Evolutionary conservation across 2,888 invertebrate species (phyloP), one percentile per base, ranked within the genome.

Genomic region (Thera britannica): DNA sequence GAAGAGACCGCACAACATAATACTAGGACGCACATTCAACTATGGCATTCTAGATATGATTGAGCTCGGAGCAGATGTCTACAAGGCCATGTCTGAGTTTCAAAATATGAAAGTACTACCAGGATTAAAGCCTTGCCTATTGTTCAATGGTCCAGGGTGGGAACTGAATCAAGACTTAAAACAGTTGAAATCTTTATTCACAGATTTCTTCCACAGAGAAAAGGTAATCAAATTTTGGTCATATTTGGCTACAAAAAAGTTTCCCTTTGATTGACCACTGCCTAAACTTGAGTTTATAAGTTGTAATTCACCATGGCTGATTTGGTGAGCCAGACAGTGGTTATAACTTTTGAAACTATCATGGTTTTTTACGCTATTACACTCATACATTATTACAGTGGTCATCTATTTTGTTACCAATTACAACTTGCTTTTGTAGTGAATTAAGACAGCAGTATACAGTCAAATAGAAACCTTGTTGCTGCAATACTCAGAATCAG

Each of bases 71-170:
- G 95, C 99, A 35, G 97, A 98, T 63, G 95, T 96, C 64, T 99
- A 96, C 84, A 96, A 96, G 83, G 94, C 97, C 0, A 95, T 99
- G 86, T 91, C 95, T 23, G 97, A 97, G 56, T 98, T 98, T 80
- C 95, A 96, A 72, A 95, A 95, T 65, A 95, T 96, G 62, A 98
- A 97, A 87, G 95, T 97, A 38, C 89, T 96, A 0, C 90, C 96
- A 3, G 99, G 98, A 4, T 95, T 96, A 0, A 99, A 99, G 88
- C 99, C 99, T 0, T 97, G 98, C 79, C 88, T 99, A 3, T 86
- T 99, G 34, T 99, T 99, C 82, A 96, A 97, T 86, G 99, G 99
- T 0, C 97, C 98, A 58, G 95, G 96, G 2, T 99, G 99, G 96
- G 97, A 98, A 35, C 95, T 96, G 73, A 95, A 96, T 78, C 94